Evolutionary conservation across 1,140 invertebrate species (phyloP), one percentile per base, ranked within the genome.

Genomic region (Meloidogyne floridensis): DNA sequence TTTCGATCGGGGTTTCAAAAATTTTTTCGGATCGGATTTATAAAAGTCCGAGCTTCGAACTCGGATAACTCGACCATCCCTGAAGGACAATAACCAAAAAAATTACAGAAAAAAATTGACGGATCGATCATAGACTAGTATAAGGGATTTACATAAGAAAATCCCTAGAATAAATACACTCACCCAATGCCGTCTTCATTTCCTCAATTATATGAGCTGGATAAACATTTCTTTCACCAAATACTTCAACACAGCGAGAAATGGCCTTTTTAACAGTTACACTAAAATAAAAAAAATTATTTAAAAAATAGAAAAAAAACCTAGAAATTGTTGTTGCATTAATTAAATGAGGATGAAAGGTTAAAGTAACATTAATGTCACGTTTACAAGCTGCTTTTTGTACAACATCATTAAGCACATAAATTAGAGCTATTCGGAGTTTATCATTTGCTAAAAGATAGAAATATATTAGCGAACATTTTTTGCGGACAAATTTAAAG

Each of bases 381-480:
- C 77, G 65, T 47, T 84, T 86, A 42, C 86, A 86, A 65, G 81
- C 82, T 13, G 84, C 87, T 51, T 84, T 86, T 79, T 89, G 87
- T 10, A 90, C 88, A 2, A 83, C 88, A 71, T 88, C 88, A 70
- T 90, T 88, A 80, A 90, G 82, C 15, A 87, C 78, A 54, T 87
- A 87, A 51, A 87, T 84, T 5, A 87, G 69, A n/a, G 83, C 87
- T 10, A 83, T 84, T 51, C 86, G 73, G 6, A 88, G 73, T 13
- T 80, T 79, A 42, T 88, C 87, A 11, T 70, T 71, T 47, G 76
- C 87, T 82, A 20, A n/a, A 20, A 72, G 7, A 47, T 1, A 5
- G 4, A 65, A 65, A n/a, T 20, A 20, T 20, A 20, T 20, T 20
- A 0, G 20, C 20, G 2, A 3, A 7, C 15, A 20, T 20, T 20